Conservation (phyloP, 2,888 invertebrate species). For the Mechanitis messenoides region DNA sequence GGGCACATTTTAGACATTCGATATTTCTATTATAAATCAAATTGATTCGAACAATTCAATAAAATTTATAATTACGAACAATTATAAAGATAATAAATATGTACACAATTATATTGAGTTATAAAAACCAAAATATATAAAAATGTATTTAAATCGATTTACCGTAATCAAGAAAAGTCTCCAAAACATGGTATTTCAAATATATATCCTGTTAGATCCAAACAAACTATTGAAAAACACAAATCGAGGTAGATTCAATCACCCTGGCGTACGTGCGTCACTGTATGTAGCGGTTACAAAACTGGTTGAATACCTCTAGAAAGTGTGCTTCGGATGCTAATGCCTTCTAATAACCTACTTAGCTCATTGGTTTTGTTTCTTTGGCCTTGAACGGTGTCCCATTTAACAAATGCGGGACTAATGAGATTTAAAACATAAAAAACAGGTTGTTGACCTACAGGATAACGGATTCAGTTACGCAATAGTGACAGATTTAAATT, state of each 20-base stretch:
- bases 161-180: constrained; percentile 11
- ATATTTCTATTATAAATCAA: too few relatives aligned
- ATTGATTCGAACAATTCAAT: too few relatives aligned
- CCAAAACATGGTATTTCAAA: neutral
- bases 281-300: constrained; percentile 37
- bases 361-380: constrained; percentile 20
- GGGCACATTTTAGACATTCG: too few relatives aligned
- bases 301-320: constrained; percentile 32
- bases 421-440: too few relatives aligned
- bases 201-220: neutral
- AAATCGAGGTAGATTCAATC: constrained; percentile 10
- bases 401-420: neutral
- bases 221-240: constrained; percentile 11
- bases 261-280: constrained; percentile 36
- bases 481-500: too few relatives aligned
- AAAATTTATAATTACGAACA: too few relatives aligned
- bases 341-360: constrained; percentile 41
- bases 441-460: too few relatives aligned
- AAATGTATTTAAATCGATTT: constrained; percentile 2
- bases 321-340: constrained; percentile 48
- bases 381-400: constrained; percentile 24
- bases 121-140: too few relatives aligned
- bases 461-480: too few relatives aligned
- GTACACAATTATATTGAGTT: too few relatives aligned
- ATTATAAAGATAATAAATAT: too few relatives aligned